Conservation (phyloP, 1,140 invertebrate genomes). For the Euwallacea fornicatus region DNA sequence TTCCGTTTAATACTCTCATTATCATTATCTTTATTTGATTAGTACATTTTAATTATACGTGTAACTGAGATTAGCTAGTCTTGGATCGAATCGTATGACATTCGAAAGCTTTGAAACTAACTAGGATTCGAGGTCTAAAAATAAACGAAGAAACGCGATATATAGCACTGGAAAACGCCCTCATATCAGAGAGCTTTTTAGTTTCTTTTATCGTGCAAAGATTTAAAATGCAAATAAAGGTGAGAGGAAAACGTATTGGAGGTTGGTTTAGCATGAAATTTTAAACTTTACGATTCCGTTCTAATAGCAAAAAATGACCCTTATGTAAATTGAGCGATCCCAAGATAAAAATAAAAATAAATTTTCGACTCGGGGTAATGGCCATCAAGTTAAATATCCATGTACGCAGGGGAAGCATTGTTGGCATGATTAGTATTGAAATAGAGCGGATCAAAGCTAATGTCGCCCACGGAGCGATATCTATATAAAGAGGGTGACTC, state of each 20-base stretch:
- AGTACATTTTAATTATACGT: no score
- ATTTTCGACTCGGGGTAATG: slow-evolving; percentile 11
- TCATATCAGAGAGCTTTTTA: background rate
- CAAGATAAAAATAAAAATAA: slow-evolving; percentile 20
- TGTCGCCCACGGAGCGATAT: slow-evolving; percentile 19
- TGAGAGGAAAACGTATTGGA: background rate
- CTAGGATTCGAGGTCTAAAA: no score
- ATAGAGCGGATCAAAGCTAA: slow-evolving; percentile 29
- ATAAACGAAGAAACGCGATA: no score
- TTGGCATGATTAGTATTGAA: slow-evolving; percentile 29
- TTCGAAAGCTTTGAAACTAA: no score
- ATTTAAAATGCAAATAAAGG: background rate
- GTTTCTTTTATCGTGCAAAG: background rate
- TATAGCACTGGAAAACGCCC: background rate
- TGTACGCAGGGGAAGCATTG: slow-evolving; percentile 16
- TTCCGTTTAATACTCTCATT: no score
- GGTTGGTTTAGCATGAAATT: slow-evolving; percentile 1
- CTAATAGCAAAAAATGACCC: slow-evolving; percentile 12
- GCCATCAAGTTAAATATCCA: slow-evolving; percentile 19
- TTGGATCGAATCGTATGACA: no score
- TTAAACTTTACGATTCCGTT: slow-evolving; percentile 3
- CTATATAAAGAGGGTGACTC: slow-evolving; percentile 22
- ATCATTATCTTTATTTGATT: no score
- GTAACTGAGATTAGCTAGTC: no score
- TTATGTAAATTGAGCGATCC: slow-evolving; percentile 14